Conservation (phyloP, 2,113 vertebrate genomes). For the Columba livia region DNA sequence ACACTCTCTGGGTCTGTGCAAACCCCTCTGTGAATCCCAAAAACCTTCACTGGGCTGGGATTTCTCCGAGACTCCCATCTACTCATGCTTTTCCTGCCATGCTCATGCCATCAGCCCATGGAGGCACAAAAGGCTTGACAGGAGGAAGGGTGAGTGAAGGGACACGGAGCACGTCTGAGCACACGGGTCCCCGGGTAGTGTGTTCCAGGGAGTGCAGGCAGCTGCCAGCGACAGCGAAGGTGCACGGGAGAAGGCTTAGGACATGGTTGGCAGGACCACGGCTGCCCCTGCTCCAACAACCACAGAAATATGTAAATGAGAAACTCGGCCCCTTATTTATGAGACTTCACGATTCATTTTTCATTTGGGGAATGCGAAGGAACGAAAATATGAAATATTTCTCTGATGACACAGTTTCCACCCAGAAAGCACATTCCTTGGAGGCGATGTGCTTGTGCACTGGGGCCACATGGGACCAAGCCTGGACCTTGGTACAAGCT, state of each 20-base stretch:
- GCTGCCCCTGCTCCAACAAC: slow-evolving; percentile 38
- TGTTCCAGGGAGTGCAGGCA: background rate
- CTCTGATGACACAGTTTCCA: slow-evolving; percentile 58
- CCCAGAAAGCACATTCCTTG: slow-evolving; percentile 59
- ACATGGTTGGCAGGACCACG: slow-evolving; percentile 46
- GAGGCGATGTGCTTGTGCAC: slow-evolving; percentile 21
- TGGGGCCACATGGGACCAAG: background rate
- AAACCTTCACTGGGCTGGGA: background rate
- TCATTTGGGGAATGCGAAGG: slow-evolving; percentile 46
- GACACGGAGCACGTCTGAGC: background rate
- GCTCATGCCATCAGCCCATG: background rate
- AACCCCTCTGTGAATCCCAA: background rate
- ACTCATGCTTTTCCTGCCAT: background rate
- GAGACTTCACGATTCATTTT: slow-evolving; percentile 19
- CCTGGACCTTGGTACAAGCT: background rate
- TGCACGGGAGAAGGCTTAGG: slow-evolving; percentile 1
- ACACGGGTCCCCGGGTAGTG: rapidly evolving
- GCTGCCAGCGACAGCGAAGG: slow-evolving; percentile 9
- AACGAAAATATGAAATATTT: slow-evolving; percentile 66
- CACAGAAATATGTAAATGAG: slow-evolving; percentile 69
- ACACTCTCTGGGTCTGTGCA: background rate
- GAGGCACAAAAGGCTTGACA: background rate
- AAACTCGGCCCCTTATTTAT: slow-evolving; percentile 50
- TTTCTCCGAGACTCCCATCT: background rate
- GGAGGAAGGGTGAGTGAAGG: slow-evolving; percentile 5